Evolutionary conservation across 2,797 vertebrate species (phyloP).

Genomic region (Scolopax bukidnonensis): DNA sequence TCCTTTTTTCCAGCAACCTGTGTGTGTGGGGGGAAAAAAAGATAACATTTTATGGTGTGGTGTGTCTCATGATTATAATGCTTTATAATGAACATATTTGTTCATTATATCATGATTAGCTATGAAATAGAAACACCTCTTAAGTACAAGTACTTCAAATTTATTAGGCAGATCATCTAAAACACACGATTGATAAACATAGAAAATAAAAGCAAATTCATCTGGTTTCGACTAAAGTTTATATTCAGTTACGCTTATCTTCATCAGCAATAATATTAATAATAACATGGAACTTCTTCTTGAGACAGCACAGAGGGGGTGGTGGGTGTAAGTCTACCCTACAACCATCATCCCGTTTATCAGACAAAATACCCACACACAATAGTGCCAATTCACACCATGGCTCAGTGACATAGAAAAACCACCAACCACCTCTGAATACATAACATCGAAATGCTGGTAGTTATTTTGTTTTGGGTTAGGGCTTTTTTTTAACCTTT

Average conservation of each 20-base stretch:
- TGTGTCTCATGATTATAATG: background rate
- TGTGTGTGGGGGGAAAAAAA: background rate
- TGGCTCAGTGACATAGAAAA: background rate
- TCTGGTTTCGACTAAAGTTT: background rate
- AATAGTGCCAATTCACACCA: background rate
- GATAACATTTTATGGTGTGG: background rate
- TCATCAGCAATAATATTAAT: background rate
- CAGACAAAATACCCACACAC: background rate
- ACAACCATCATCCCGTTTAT: background rate
- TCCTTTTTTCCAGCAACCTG: background rate
- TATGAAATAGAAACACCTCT: background rate
- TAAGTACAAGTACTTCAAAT: background rate
- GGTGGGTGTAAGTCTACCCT: background rate
- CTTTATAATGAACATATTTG: background rate
- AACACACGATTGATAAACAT: background rate
- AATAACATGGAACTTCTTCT: background rate
- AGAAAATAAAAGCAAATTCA: background rate
- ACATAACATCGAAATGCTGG: background rate
- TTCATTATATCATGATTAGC: background rate
- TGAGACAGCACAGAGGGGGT: background rate
- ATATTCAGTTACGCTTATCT: background rate
- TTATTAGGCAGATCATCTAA: background rate
- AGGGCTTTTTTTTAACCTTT: fast-evolving
- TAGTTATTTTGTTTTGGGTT: background rate
- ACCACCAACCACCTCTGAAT: background rate